Conservation (phyloP, 2,113 vertebrate species). For the Tautogolabrus adspersus region DNA sequence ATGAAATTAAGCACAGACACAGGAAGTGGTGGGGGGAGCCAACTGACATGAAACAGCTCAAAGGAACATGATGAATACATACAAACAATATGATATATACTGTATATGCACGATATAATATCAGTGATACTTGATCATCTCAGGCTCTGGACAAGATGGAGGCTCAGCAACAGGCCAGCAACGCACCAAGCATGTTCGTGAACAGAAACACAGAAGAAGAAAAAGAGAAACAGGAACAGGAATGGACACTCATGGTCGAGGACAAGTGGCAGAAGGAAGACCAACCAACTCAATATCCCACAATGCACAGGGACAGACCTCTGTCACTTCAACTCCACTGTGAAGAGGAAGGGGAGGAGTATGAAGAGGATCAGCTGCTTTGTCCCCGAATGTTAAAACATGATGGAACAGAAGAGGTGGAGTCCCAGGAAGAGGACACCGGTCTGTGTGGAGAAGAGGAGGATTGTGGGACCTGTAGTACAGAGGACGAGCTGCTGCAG, state of each 20-base stretch:
- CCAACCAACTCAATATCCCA: constrained; percentile 42
- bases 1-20: too few relatives aligned
- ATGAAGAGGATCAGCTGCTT: neutral
- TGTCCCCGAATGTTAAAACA: constrained; percentile 17
- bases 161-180: constrained; percentile 7
- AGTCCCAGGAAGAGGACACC: neutral
- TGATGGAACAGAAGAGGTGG: neutral
- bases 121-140: neutral
- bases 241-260: constrained; percentile 4
- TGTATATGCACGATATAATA: too few relatives aligned
- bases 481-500: constrained; percentile 67
- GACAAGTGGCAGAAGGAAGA: constrained; percentile 9
- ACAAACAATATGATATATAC: too few relatives aligned
- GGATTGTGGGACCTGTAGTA: constrained; percentile 46
- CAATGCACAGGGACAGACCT: constrained; percentile 12
- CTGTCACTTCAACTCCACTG: constrained; percentile 9
- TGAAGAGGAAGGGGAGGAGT: constrained; percentile 11
- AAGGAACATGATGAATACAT: too few relatives aligned
- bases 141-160: constrained; percentile 64
- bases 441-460: constrained; percentile 35
- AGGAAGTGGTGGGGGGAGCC: too few relatives aligned
- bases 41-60: too few relatives aligned
- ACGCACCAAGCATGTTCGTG: neutral
- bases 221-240: neutral
- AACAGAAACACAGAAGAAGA: neutral